phyloP scores from a whole-genome alignment of 1,140 invertebrate species.

The Holcopasites calliopsidis region DNA sequence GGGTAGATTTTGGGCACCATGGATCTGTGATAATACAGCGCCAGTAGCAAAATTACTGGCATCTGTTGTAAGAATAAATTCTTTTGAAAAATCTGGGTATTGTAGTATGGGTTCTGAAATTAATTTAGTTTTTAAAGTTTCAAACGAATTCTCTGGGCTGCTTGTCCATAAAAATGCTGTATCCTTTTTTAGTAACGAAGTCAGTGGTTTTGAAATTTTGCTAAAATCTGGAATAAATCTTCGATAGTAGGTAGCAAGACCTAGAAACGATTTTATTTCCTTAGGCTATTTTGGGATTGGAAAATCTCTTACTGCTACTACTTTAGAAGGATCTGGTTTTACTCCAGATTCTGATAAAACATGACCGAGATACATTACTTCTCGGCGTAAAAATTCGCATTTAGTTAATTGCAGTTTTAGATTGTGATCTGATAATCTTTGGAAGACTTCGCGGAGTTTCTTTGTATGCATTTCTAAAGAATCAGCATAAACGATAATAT shows the following conservation, averaged over 20 bases:
- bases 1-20: no score
- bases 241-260: neutral
- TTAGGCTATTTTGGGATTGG: neutral
- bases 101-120: no score
- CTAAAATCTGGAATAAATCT: neutral
- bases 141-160: no score
- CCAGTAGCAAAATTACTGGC: no score
- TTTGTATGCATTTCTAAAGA: neutral
- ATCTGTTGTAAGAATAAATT: no score
- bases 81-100: no score
- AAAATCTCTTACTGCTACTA: neutral
- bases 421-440: neutral
- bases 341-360: neutral
- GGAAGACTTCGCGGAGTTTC: neutral
- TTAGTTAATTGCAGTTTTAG: neutral
- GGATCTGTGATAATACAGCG: no score
- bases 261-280: slow-evolving; percentile 2
- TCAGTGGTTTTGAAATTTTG: neutral
- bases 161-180: no score
- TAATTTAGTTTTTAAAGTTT: no score
- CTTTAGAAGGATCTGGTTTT: neutral
- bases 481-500: neutral
- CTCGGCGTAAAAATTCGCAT: neutral
- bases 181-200: no score
- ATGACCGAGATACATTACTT: neutral